Evolutionary conservation across 1,140 invertebrate genomes (phyloP).

Genomic region (honey bee (Apis mellifera)): Amel_HAv3.1 CM009944.2:6722001-6722500

Average conservation of each 20-base stretch:
- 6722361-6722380: constrained; percentile 66
- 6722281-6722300: constrained; percentile 55
- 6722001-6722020: too few species aligned
- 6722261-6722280: constrained; percentile 38
- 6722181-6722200: constrained; percentile 39
- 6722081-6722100: too few species aligned
- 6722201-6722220: constrained; percentile 36
- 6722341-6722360: constrained; percentile 40
- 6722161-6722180: neutral
- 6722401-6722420: constrained; percentile 68
- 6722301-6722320: constrained; percentile 68
- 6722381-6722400: constrained; percentile 69
- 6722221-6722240: constrained; percentile 53
- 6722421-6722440: constrained; percentile 67
- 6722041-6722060: too few species aligned
- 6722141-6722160: too few species aligned
- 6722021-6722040: too few species aligned
- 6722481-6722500: constrained; percentile 66
- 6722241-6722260: neutral
- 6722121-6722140: too few species aligned
- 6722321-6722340: constrained; percentile 52
- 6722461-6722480: constrained; percentile 63
- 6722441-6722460: constrained; percentile 67
- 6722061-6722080: too few species aligned
- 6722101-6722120: too few species aligned